Percentiles rank a stretch among this genome's conserved stretches.
Evolutionary conservation across 2,797 vertebrate genomes (phyloP).

Genomic region (Alosa sapidissima): DNA sequence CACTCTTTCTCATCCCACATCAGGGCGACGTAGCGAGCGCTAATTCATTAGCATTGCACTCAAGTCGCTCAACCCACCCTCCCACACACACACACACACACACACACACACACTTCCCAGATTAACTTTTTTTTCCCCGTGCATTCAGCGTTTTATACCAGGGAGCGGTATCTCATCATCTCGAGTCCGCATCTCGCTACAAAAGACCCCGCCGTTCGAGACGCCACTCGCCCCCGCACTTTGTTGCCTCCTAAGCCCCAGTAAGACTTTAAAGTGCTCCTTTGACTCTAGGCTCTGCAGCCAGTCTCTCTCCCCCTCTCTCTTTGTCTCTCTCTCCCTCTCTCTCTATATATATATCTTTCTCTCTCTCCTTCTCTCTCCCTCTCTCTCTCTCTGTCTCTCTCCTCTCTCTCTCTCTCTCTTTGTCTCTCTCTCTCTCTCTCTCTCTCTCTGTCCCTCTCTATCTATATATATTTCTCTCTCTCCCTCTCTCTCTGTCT

Average conservation of each 20-base stretch:
- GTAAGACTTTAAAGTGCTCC: conserved; percentile 4
- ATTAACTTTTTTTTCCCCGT: not conserved
- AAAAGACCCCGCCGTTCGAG: not conserved
- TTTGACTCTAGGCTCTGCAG: conserved; percentile 28
- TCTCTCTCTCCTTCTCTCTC: not conserved
- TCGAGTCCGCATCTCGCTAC: conserved; percentile 7
- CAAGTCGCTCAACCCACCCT: not conserved
- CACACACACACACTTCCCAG: not conserved
- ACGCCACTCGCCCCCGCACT: not conserved
- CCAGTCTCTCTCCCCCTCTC: not conserved
- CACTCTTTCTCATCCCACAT: conserved; percentile 22
- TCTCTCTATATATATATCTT: no score
- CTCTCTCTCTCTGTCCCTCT: no score
- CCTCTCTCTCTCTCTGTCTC: no score
- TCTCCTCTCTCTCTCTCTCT: not conserved
- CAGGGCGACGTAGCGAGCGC: not conserved
- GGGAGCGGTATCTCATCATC: conserved; percentile 28
- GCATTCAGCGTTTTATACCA: conserved; percentile 32
- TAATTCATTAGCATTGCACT: conserved; percentile 34
- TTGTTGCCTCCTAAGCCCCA: not conserved
- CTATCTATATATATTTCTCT: no score
- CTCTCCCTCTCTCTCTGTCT: no score
- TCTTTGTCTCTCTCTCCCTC: not conserved
- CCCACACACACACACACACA: not conserved
- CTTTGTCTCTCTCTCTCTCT: no score